Conservation (phyloP, 2,113 vertebrate species). For the Gasterosteus aculeatus region DNA sequence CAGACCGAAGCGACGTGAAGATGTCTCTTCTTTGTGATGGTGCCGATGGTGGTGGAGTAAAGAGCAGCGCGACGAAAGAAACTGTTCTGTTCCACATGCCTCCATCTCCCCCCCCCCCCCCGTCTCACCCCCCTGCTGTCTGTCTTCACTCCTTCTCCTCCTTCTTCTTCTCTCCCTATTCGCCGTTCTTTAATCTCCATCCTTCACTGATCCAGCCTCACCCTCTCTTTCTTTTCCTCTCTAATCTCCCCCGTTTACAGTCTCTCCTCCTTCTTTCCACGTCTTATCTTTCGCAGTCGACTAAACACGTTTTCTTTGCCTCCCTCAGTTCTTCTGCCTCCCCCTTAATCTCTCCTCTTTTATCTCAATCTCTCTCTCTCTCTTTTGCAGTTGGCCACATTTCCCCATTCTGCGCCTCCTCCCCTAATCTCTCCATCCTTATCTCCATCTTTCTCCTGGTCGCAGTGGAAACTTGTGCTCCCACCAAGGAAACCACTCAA, state of each 20-base stretch:
- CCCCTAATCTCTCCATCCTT: conserved; percentile 66
- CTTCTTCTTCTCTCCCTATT: background rate
- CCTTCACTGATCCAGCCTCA: conserved; percentile 56
- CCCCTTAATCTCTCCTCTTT: conserved; percentile 64
- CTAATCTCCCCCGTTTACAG: conserved; percentile 49
- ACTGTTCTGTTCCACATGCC: conserved; percentile 6
- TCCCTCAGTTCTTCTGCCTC: conserved; percentile 50
- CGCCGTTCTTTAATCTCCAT: conserved; percentile 45
- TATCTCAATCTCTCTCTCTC: conserved; percentile 62
- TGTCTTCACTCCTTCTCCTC: conserved; percentile 7
- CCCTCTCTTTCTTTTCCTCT: conserved; percentile 36
- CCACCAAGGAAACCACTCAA: conserved; percentile 65
- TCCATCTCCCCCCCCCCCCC: conserved; percentile 15
- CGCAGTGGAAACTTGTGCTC: conserved; percentile 66
- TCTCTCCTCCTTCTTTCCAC: conserved; percentile 17
- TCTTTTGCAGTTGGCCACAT: conserved; percentile 65
- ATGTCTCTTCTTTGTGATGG: too few relatives aligned
- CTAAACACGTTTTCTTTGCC: conserved; percentile 66
- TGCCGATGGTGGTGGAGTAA: too few relatives aligned
- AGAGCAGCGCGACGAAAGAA: too few relatives aligned
- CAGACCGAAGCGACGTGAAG: too few relatives aligned
- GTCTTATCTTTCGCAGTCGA: conserved; percentile 73
- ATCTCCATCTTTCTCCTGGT: conserved; percentile 71
- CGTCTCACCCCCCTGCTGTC: background rate
- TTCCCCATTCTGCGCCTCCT: conserved; percentile 34